Conservation (phyloP, 2,113 vertebrate species). For the Ardeotis arabs region DNA sequence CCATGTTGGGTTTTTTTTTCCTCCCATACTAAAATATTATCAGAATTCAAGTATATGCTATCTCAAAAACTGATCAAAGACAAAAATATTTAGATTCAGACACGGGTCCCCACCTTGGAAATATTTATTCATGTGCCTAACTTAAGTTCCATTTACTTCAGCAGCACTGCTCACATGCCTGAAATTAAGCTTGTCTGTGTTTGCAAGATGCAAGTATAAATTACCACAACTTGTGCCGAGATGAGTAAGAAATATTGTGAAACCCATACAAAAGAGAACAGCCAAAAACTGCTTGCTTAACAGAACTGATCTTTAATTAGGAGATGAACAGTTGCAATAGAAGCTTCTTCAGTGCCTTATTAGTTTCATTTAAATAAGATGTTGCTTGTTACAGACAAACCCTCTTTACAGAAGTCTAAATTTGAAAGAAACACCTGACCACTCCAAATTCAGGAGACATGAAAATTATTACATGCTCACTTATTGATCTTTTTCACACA, state of each 20-base stretch:
- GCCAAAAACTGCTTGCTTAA: constrained; percentile 60
- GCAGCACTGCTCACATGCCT: not conserved
- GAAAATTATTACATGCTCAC: not conserved
- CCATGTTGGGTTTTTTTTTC: not conserved
- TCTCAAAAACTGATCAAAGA: constrained; percentile 53
- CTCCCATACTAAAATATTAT: constrained; percentile 36
- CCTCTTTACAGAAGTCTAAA: not conserved
- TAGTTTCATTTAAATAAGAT: constrained; percentile 13
- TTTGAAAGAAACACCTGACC: not conserved
- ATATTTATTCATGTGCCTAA: constrained; percentile 41
- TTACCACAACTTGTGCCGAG: constrained; percentile 6
- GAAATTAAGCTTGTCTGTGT: not conserved
- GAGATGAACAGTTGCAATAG: constrained; percentile 22
- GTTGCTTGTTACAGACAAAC: not conserved
- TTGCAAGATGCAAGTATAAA: not conserved
- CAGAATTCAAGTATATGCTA: constrained; percentile 31
- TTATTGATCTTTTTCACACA: accelerated
- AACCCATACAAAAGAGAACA: constrained; percentile 28
- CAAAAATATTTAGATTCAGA: constrained; percentile 49
- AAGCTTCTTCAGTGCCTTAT: constrained; percentile 27
- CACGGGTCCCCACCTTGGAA: constrained; percentile 39
- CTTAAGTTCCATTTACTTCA: not conserved
- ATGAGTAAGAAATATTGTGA: constrained; percentile 70
- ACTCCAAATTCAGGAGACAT: not conserved
- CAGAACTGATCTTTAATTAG: constrained; percentile 62